Evolutionary conservation across 2,888 invertebrate species (phyloP).

Genomic region (Latrodectus hesperus): DNA sequence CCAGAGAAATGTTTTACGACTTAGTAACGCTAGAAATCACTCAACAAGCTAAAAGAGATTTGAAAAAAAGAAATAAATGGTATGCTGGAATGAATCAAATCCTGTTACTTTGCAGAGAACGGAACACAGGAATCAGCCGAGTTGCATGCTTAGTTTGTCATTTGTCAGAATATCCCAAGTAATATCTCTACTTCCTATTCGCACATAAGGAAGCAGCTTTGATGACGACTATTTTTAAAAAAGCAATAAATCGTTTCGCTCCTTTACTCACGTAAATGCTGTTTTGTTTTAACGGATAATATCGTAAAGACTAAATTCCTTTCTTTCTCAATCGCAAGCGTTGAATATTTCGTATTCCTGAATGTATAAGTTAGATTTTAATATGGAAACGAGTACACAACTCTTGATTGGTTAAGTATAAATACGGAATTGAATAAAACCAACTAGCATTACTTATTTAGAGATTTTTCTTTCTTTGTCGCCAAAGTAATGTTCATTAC

Average conservation of each 20-base stretch:
- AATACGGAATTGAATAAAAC: too few species aligned
- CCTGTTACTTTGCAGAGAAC: not conserved
- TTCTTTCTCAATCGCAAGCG: too few species aligned
- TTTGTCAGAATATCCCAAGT: slow-evolving; percentile 28
- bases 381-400: too few species aligned
- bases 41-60: slow-evolving; percentile 12
- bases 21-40: slow-evolving; percentile 19
- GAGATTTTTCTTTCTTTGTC: too few species aligned
- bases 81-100: slow-evolving; percentile 42
- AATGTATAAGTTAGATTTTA: too few species aligned
- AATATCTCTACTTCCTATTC: slow-evolving; percentile 26
- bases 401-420: too few species aligned
- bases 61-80: not conserved
- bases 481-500: not conserved
- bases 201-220: slow-evolving; percentile 7
- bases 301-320: too few species aligned
- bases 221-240: slow-evolving; percentile 47
- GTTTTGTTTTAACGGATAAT: too few species aligned
- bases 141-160: slow-evolving; percentile 40
- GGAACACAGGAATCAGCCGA: slow-evolving; percentile 13
- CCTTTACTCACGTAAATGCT: too few species aligned
- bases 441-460: too few species aligned
- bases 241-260: slow-evolving; percentile 36
- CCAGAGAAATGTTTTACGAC: not conserved
- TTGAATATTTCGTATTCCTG: too few species aligned